These are phyloP conservation scores for Diadegma fenestrale DNA, from an alignment of 2,888 invertebrate genomes.

Conservation along the genomic window DNA sequence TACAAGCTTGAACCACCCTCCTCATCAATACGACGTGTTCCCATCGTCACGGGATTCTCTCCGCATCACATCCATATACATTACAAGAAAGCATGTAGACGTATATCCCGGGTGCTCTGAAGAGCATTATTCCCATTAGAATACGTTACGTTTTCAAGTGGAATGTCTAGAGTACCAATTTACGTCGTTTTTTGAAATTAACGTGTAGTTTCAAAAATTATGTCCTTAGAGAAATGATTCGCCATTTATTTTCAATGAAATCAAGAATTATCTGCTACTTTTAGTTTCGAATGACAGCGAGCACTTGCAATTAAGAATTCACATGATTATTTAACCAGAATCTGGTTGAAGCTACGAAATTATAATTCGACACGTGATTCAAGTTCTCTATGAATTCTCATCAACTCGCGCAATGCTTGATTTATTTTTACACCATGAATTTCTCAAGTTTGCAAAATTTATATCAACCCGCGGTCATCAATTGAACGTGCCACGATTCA, in stretches of 20 bases:
- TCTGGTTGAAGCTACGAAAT: background rate
- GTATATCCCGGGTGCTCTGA: background rate
- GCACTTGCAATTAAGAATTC: background rate
- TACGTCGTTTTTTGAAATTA: background rate
- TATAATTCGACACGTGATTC: background rate
- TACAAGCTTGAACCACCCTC: slow-evolving; percentile 46
- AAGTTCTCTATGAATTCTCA: background rate
- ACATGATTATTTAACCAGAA: background rate
- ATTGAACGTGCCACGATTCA: background rate
- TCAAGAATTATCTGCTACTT: background rate
- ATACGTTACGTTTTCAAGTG: slow-evolving; percentile 11
- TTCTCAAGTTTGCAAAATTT: background rate
- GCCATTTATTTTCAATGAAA: background rate
- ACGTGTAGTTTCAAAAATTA: background rate
- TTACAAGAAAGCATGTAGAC: slow-evolving; percentile 10
- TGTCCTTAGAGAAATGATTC: background rate
- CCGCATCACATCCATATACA: slow-evolving; percentile 12
- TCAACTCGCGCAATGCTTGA: background rate
- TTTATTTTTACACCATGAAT: background rate
- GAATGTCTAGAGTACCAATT: background rate
- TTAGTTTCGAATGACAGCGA: background rate
- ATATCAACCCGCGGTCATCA: background rate
- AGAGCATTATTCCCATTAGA: slow-evolving; percentile 9
- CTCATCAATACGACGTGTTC: slow-evolving; percentile 45
- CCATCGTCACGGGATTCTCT: slow-evolving; percentile 42